Conservation (phyloP, 2,797 vertebrate species). For the Leontocebus nigricollis region DNA sequence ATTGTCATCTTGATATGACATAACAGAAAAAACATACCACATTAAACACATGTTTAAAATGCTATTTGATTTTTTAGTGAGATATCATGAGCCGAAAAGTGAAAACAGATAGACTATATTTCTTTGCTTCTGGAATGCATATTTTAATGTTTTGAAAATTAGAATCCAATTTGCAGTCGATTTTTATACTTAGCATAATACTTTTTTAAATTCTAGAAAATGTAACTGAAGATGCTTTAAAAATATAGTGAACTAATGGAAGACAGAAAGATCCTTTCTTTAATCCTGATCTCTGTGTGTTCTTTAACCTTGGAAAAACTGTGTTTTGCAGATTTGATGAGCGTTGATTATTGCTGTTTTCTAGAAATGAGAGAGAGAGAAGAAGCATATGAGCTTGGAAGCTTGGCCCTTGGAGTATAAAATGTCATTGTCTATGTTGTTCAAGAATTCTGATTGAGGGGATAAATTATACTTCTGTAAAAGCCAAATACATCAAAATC, state of each 20-base stretch:
- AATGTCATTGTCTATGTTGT: background rate
- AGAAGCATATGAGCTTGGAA: background rate
- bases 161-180: background rate
- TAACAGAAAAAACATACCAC: conserved; percentile 8
- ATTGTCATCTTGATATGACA: conserved; percentile 42
- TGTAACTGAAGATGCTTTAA: background rate
- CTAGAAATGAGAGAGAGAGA: background rate
- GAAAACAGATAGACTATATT: background rate
- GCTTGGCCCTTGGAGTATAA: background rate
- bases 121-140: conserved; percentile 23
- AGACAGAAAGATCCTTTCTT: background rate
- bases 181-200: background rate
- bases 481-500: background rate
- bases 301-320: conserved; percentile 33
- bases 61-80: conserved; percentile 54
- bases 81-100: background rate
- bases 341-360: background rate
- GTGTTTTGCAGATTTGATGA: background rate
- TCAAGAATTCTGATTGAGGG: background rate
- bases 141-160: conserved; percentile 43
- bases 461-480: background rate
- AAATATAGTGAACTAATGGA: background rate
- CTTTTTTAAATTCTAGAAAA: conserved; percentile 23
- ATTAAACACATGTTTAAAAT: conserved; percentile 59
- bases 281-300: background rate